Base-by-base conservation (phyloP, 2,797 vertebrate species). In the Neopelma chrysocephalum region DNA sequence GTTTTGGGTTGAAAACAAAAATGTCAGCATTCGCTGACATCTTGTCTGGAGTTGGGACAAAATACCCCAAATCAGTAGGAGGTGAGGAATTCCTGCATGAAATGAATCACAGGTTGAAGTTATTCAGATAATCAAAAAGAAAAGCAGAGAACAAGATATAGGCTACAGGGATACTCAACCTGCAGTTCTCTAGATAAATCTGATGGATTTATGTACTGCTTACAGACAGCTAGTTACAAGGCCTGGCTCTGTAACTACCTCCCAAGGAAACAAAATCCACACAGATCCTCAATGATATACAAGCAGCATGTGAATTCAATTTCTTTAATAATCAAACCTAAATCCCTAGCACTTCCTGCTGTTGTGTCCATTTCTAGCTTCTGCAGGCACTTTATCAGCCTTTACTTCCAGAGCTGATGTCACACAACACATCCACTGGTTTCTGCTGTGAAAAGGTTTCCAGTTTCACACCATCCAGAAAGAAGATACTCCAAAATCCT, bases 181-280 rank as follows among this genome's bases (percentile, higher is more conserved):
- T 87, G 56, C 29, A 71, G 57, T 38, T 61, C 38, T 86, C 53
- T 36, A 87, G 72, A 87, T 85, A 85, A 85, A 85, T 61, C 54
- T 48, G n/a, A 50, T 0, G 2, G 84, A 95, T 87, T 96, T 93
- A 92, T 73, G n/a, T 42, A 42, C 32, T 92, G 87, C 47, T 94
- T 93, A 73, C 36, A 64, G 79, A 94, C 1, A 13, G 70, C 68
- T 82, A 53, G 48, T 92, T 82, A 85, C 0, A 1, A 94, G 43
- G 54, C 32, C 75, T 84, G 65, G 50, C 60, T 93, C 66, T 89
- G 8, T 2, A 87, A 56, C 48, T 25, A 15, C 34, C 69, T 87
- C 75, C 61, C 72, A 91, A 68, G 32, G 71, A 96, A 96, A 92
- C 42, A 87, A 92, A 94, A 92, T 60, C 65, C 50, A 78, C 50